Conservation (phyloP, 2,888 invertebrate genomes). For the Ormyrus pomaceus region DNA sequence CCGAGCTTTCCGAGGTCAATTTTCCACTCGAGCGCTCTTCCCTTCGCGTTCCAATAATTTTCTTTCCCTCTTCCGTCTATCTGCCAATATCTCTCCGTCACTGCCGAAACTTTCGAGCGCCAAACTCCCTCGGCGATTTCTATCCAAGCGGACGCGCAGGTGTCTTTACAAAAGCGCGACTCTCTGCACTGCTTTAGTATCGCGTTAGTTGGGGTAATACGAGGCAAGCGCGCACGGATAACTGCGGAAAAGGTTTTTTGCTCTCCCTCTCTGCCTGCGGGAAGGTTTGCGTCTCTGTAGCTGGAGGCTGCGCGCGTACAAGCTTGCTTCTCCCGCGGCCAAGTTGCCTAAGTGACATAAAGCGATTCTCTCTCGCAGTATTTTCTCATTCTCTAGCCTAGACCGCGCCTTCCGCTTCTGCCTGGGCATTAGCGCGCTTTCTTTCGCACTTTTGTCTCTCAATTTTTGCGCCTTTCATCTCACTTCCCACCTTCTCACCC, state of each 20-base stretch:
- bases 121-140: too few species aligned
- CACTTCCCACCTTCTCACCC: background rate
- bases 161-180: too few species aligned
- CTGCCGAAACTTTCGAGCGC: background rate
- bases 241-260: background rate
- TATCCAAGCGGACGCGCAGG: too few species aligned
- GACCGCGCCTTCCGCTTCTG: background rate
- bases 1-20: slow-evolving; percentile 34
- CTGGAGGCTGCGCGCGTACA: background rate
- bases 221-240: background rate
- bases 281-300: background rate
- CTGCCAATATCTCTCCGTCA: background rate
- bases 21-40: slow-evolving; percentile 34
- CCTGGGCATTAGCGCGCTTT: background rate
- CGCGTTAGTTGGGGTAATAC: background rate
- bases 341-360: slow-evolving; percentile 20
- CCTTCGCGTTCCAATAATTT: slow-evolving; percentile 43
- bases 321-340: background rate
- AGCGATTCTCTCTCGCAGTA: slow-evolving; percentile 6
- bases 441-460: background rate
- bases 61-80: background rate
- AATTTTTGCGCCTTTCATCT: background rate
- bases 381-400: background rate
- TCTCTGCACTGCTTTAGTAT: too few species aligned
- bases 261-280: background rate